Evolutionary conservation across 2,113 vertebrate species (phyloP).

Genomic region (Vanacampus margaritifer): DNA sequence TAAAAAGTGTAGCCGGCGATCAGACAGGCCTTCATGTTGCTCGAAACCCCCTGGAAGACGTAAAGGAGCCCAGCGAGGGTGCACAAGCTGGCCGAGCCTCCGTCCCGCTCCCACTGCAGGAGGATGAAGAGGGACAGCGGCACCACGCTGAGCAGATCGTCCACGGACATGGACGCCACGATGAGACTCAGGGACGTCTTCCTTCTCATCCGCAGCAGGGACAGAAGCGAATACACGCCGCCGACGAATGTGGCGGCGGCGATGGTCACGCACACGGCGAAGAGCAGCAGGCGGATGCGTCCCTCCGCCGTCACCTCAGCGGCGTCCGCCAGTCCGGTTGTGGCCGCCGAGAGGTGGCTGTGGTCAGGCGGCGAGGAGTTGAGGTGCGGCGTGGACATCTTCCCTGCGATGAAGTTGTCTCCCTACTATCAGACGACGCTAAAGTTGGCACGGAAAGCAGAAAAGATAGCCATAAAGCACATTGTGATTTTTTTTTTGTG

Average conservation of each 20-base stretch:
- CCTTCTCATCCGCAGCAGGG: slow-evolving; percentile 76
- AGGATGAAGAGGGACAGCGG: slow-evolving; percentile 83
- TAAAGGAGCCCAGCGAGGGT: slow-evolving; percentile 84
- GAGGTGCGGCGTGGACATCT: slow-evolving; percentile 64
- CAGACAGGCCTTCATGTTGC: slow-evolving; percentile 87
- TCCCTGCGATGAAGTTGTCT: slow-evolving; percentile 38
- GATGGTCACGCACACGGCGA: slow-evolving; percentile 79
- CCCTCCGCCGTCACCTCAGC: slow-evolving; percentile 48
- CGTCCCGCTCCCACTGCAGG: slow-evolving; percentile 76
- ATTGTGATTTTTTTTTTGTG: not conserved
- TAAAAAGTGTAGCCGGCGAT: slow-evolving; percentile 89
- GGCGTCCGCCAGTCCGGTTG: slow-evolving; percentile 59
- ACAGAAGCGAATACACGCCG: slow-evolving; percentile 82
- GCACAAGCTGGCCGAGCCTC: slow-evolving; percentile 73
- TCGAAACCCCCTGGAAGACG: slow-evolving; percentile 88
- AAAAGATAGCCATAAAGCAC: not conserved
- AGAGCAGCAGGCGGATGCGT: slow-evolving; percentile 73
- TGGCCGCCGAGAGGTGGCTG: slow-evolving; percentile 68
- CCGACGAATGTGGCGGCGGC: slow-evolving; percentile 76
- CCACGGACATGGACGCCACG: slow-evolving; percentile 86
- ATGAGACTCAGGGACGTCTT: slow-evolving; percentile 81
- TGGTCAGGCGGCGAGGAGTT: slow-evolving; percentile 70
- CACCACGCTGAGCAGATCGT: slow-evolving; percentile 84
- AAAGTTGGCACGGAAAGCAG: slow-evolving; percentile 34
- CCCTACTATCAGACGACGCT: slow-evolving; percentile 13